Conservation (phyloP, 2,888 invertebrate genomes). For the Plagodis dolabraria region DNA sequence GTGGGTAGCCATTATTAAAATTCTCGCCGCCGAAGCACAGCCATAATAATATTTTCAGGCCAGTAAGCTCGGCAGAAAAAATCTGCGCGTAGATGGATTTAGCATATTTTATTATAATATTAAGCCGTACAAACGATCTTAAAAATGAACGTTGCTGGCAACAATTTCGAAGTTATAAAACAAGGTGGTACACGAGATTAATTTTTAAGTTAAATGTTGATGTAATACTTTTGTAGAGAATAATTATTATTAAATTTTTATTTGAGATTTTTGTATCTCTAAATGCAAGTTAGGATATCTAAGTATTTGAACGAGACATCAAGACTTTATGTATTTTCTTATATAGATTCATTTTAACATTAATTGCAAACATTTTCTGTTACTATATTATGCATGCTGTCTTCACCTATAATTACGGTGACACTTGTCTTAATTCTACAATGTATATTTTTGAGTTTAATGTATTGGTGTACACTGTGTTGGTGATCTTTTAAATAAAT, state of each 20-base stretch:
- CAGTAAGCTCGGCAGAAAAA: conserved; percentile 56
- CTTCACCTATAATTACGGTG: too few relatives aligned
- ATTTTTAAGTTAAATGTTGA: conserved; percentile 13
- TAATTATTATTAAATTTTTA: too few relatives aligned
- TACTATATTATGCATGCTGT: too few relatives aligned
- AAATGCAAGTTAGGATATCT: neutral
- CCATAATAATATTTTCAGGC: conserved; percentile 65
- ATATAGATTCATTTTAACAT: too few relatives aligned
- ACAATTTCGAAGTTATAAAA: conserved; percentile 27
- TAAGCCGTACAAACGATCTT: conserved; percentile 46
- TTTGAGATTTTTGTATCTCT: neutral
- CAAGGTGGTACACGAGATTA: conserved; percentile 21
- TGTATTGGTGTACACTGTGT: too few relatives aligned
- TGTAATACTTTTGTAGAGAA: conserved; percentile 9
- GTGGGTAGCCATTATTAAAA: conserved; percentile 58
- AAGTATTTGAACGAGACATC: too few relatives aligned
- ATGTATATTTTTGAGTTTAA: too few relatives aligned
- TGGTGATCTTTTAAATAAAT: too few relatives aligned
- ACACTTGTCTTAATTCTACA: too few relatives aligned
- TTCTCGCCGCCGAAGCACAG: conserved; percentile 57
- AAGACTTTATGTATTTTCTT: too few relatives aligned
- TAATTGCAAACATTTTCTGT: too few relatives aligned
- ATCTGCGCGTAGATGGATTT: conserved; percentile 59
- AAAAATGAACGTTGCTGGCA: conserved; percentile 31
- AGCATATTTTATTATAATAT: conserved; percentile 60